These are phyloP conservation scores for Seriola rivoliana DNA, from an alignment of 2,113 vertebrate species.

Conservation along the genomic window DNA sequence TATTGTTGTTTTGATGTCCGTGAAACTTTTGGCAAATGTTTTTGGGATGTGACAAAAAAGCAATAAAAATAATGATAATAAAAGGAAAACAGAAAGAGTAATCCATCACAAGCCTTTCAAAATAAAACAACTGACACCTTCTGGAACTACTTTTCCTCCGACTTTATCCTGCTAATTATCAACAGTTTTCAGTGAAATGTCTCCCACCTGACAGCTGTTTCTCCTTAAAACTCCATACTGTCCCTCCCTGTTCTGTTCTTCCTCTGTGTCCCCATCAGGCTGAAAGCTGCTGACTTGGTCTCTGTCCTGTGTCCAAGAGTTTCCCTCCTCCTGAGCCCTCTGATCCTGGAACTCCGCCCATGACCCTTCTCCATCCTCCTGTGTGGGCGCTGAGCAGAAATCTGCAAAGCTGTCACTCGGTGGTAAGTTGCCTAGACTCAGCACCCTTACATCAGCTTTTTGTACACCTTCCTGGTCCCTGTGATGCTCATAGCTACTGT, in stretches of 20 bases:
- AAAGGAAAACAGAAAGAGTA: too few relatives aligned
- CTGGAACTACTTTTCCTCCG: too few relatives aligned
- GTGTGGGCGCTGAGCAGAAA: conserved; percentile 90
- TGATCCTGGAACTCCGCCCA: conserved; percentile 91
- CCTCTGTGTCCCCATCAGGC: conserved; percentile 63
- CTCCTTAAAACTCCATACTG: conserved; percentile 78
- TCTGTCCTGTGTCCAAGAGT: conserved; percentile 88
- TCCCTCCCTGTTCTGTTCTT: conserved; percentile 74
- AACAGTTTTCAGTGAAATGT: background rate
- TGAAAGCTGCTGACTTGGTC: conserved; percentile 80
- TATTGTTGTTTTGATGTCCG: background rate
- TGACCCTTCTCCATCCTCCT: conserved; percentile 71
- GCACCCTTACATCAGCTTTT: conserved; percentile 39
- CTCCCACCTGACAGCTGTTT: conserved; percentile 84
- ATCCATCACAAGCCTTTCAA: too few relatives aligned
- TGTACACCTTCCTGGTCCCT: conserved; percentile 33
- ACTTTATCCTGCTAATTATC: background rate
- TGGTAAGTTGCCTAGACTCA: conserved; percentile 78
- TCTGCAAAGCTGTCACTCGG: conserved; percentile 94
- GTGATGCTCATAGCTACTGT: conserved; percentile 3
- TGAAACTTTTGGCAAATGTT: too few relatives aligned
- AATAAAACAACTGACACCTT: too few relatives aligned
- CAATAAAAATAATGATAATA: background rate
- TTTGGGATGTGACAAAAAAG: too few relatives aligned
- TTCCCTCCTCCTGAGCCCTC: conserved; percentile 67